Conservation (phyloP, 1,140 invertebrate species). For the Medauroidea extradentata region DNA sequence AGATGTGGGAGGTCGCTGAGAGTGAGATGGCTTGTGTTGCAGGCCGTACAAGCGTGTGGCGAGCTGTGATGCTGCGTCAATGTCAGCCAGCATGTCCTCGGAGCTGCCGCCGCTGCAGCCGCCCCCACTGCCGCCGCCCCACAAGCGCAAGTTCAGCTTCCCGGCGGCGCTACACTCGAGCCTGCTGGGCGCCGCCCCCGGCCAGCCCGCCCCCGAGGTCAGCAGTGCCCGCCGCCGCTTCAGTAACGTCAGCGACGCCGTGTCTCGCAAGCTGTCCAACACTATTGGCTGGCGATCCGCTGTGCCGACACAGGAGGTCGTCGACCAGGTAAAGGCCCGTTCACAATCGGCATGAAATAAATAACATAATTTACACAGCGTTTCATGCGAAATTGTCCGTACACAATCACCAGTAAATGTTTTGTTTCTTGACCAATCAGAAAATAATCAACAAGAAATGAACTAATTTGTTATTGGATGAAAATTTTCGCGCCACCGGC, state of each 20-base stretch:
- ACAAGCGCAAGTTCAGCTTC: constrained; percentile 50
- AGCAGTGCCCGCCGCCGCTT: constrained; percentile 50
- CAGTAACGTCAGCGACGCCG: constrained; percentile 66
- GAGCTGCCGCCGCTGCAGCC: neutral
- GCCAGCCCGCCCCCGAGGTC: constrained; percentile 19
- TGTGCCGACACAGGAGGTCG: constrained; percentile 52
- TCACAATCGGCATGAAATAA: no score
- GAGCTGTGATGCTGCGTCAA: no score
- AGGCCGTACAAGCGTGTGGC: no score
- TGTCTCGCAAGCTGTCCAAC: constrained; percentile 62
- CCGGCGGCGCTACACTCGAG: constrained; percentile 46
- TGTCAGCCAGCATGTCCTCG: neutral
- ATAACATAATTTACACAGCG: no score
- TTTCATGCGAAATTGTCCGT: no score
- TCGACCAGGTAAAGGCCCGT: constrained; percentile 38
- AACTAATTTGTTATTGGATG: no score
- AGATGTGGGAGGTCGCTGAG: no score
- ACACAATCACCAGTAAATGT: no score
- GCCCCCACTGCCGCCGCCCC: neutral
- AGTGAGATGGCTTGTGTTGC: no score
- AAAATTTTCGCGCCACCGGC: no score
- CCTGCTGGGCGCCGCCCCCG: constrained; percentile 26
- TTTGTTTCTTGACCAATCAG: no score
- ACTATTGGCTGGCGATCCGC: constrained; percentile 62
- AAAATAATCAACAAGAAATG: no score